Base-by-base conservation (phyloP, 2,797 vertebrate genomes). In the Paedocypris micromegethes region DNA sequence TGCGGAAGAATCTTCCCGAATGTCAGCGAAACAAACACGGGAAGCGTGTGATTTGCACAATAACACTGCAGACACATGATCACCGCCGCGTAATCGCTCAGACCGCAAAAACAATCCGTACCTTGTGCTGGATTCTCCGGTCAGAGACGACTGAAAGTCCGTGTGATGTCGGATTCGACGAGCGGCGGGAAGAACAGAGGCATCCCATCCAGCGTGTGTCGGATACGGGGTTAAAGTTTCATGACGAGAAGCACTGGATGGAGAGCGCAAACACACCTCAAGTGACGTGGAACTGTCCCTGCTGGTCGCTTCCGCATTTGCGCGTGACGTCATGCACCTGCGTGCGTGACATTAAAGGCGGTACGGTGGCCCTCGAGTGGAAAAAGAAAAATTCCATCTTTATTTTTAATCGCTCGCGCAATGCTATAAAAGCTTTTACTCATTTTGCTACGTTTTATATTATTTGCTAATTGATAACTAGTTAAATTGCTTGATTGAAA, bases 231-330 rank as follows among this genome's bases (percentile, higher is more conserved):
- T 43, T 54, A 65, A 53, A 60, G 48, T 51, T 2, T 56, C 64
- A 52, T 46, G 66, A 44, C 61, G 23, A 53, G n/a, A 43, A 38
- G 41, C 52, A 23, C 42, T 73, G 72, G 52, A 57, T 58, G 4
- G 62, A 50, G 62, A 48, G 76, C 59, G 57, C 9, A 74, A 75
- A 82, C 80, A 83, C 86, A 87, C 88, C 83, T 86, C 83, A 63
- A 64, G 82, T 90, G 90, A 91, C 89, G 90, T 88, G 86, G 87
- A 88, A 77, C 23, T 3, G 76, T 80, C 76, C 58, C 72, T 72
- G 4, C 77, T 76, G 76, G 79, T 73, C 72, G 84, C 89, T 90
- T 90, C 90, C 89, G 89, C 79, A 79, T 89, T 87, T 58, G 63
- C 61, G 75, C 46, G 40, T 75, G 67, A 66, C 66, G 76, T 61